Conservation (phyloP, 53 echinoderm and acorn worm genomes). For the Mesocentrotus franciscanus region DNA sequence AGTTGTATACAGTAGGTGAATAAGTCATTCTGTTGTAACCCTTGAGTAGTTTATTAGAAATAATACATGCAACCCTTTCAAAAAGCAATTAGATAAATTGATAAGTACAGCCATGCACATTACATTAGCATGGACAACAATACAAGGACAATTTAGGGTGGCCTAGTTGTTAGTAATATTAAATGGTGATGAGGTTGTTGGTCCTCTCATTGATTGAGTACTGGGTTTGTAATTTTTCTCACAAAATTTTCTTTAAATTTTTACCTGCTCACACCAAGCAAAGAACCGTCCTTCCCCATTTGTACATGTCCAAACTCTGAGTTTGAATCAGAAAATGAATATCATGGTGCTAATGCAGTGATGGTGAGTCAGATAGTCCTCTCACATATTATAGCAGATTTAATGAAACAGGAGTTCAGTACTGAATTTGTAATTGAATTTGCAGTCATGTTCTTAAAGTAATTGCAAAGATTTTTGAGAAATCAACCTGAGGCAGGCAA, state of each 20-base stretch:
- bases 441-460: too few species aligned
- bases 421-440: too few species aligned
- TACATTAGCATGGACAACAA: neutral
- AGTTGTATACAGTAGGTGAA: too few species aligned
- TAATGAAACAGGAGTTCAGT: too few species aligned
- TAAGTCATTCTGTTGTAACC: neutral
- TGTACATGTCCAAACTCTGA: neutral
- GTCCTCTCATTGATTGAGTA: neutral
- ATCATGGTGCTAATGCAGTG: neutral
- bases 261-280: neutral
- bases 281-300: neutral
- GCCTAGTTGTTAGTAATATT: neutral
- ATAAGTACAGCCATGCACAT: neutral
- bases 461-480: too few species aligned
- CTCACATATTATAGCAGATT: neutral
- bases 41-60: neutral
- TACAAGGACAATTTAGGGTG: neutral
- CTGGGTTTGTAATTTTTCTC: neutral
- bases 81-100: neutral
- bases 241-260: neutral
- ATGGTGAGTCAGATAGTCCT: neutral
- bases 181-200: neutral
- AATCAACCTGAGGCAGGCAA: too few species aligned
- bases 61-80: constrained; percentile 27
- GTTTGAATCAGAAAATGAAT: neutral